Percentiles rank a stretch among this genome's conserved stretches.
phyloP scores from a whole-genome alignment of 2,888 invertebrate genomes.

The Hypselothyrea guttata region DNA sequence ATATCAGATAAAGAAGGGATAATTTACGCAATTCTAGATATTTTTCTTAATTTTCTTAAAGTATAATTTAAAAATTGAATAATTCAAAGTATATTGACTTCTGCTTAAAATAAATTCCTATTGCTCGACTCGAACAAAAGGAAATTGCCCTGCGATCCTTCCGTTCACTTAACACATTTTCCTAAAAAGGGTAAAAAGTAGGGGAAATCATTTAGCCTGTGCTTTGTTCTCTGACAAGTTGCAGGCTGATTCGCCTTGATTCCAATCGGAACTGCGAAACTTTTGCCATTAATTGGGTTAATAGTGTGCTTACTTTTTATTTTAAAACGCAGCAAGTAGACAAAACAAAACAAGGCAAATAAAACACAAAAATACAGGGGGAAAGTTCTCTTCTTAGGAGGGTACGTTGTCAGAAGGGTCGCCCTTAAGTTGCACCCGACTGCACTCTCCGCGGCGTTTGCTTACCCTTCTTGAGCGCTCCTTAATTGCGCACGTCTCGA shows the following conservation, averaged over 20 bases:
- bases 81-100: too few species aligned
- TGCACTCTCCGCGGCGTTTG: background rate
- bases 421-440: background rate
- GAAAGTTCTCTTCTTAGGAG: background rate
- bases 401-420: background rate
- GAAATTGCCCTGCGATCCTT: too few species aligned
- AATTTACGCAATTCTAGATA: too few species aligned
- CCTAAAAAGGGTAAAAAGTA: background rate
- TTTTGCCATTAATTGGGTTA: constrained; percentile 57
- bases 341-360: background rate
- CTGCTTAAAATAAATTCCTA: too few species aligned
- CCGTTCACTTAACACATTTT: background rate
- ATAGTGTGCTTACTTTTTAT: constrained; percentile 44
- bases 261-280: constrained; percentile 61
- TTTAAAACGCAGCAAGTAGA: constrained; percentile 1
- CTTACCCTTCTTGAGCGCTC: constrained; percentile 11
- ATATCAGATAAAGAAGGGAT: too few species aligned
- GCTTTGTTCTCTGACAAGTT: constrained; percentile 49
- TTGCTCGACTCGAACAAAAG: too few species aligned
- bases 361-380: background rate
- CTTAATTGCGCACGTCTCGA: constrained; percentile 59
- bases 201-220: constrained; percentile 19
- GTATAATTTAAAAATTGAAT: too few species aligned
- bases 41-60: too few species aligned
- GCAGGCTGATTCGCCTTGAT: constrained; percentile 30